phyloP scores from a whole-genome alignment of 2,797 vertebrate species.

The Myoxocephalus aenaeus region DNA sequence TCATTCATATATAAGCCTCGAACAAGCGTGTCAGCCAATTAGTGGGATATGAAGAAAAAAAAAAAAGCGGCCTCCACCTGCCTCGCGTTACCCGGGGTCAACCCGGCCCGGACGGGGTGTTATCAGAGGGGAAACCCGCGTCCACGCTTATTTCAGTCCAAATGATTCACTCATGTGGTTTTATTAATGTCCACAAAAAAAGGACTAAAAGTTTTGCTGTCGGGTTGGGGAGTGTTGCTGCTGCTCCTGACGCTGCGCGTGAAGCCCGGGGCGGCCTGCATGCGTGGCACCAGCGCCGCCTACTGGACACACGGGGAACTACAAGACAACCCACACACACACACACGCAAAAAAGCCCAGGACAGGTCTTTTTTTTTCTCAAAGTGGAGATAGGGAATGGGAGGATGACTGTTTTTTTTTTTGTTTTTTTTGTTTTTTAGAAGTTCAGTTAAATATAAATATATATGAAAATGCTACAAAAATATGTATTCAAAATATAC shows the following conservation, averaged over 20 bases:
- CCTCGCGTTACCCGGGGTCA: slow-evolving; percentile 37
- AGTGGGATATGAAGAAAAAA: slow-evolving; percentile 23
- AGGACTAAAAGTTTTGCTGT: slow-evolving; percentile 37
- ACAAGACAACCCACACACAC: not conserved
- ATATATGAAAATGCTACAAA: not conserved
- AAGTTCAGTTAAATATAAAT: slow-evolving; percentile 1
- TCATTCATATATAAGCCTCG: slow-evolving; percentile 44
- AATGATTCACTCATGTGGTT: slow-evolving; percentile 5
- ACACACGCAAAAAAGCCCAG: too few relatives aligned
- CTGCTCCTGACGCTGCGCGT: slow-evolving; percentile 6
- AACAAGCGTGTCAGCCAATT: slow-evolving; percentile 62
- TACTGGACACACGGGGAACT: slow-evolving; percentile 63
- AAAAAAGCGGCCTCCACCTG: slow-evolving; percentile 54
- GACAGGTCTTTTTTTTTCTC: not conserved
- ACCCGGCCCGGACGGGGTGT: slow-evolving; percentile 9
- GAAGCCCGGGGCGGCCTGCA: slow-evolving; percentile 36
- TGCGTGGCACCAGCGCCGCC: slow-evolving; percentile 82
- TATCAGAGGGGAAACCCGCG: not conserved
- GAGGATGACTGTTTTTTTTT: not conserved
- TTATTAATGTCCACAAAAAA: not conserved
- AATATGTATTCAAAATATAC: not conserved
- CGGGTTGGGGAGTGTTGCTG: slow-evolving; percentile 17
- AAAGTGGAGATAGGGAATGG: not conserved
- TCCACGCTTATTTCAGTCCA: not conserved
- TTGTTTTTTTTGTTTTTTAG: not conserved